Base-by-base conservation (phyloP, 1,140 invertebrate genomes). In the Campoletis sonorensis region DNA sequence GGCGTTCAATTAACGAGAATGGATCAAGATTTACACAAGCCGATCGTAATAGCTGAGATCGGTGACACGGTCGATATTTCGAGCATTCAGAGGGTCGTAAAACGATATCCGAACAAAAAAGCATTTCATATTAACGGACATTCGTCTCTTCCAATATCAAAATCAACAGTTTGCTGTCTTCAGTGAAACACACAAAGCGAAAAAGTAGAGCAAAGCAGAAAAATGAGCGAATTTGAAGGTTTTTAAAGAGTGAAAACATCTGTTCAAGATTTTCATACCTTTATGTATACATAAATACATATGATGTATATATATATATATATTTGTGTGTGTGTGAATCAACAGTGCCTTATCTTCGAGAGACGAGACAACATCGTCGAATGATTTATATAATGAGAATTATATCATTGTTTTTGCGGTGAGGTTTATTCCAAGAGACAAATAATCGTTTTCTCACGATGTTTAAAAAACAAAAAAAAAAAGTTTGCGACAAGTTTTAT, bases 11-110 rank as follows among this genome's bases (percentile, higher is more conserved):
- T 96, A 76, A 94, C 94, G 23, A 94, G 93, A 85, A 93, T 93
- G 33, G 95, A 96, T 83, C 92, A 95, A 84, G 95, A 96, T 86
- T 94, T 93, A 67, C 93, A 95, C 79, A 94, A 94, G 75, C 92
- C 93, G 26, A 94, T 96, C 33, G 93, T 96, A 1, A 94, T 94
- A 82, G 95, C 95, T 2, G 94, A 95, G 89, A 95, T 95, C 23
- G 91, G 90, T 16, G 91, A 91, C 78, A 90, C 91, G 1, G 90
- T 91, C 23, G 91, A 92, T 68, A 80, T 92, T 76, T 82, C 84
- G 49, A 81, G 85, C 7, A 67, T 88, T 15, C 87, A 87, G 58
- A 92, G 86, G 82, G 85, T 91, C 4, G 82, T 90, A 3, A 91
- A 90, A 80, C 84, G 89, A 77, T 83, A 84, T 27, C 90, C 91